phyloP scores from a whole-genome alignment of 1,140 invertebrate genomes.

The Penaeus chinensis region DNA sequence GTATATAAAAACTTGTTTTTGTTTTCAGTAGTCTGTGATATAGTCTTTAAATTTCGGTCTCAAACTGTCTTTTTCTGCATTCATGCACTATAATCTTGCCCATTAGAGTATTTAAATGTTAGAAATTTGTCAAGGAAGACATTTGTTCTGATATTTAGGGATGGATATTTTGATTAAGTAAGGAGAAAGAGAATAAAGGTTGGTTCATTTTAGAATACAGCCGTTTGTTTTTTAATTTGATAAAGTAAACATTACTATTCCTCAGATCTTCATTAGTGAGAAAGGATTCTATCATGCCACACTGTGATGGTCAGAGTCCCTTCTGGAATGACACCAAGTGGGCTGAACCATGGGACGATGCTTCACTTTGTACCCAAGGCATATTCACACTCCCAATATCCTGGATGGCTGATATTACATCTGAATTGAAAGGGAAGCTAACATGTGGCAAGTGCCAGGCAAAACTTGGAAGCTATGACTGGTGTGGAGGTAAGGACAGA shows the following conservation, averaged over 20 bases:
- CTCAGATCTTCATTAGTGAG: slow-evolving; percentile 38
- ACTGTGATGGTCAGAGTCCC: slow-evolving; percentile 38
- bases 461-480: slow-evolving; percentile 42
- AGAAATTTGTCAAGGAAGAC: no score
- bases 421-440: slow-evolving; percentile 36
- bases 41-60: background rate
- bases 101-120: no score
- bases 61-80: no score
- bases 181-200: background rate
- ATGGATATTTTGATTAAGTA: no score
- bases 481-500: slow-evolving; percentile 30
- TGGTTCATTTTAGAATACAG: background rate
- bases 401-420: slow-evolving; percentile 41
- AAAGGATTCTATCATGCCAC: slow-evolving; percentile 19
- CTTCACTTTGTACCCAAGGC: slow-evolving; percentile 25
- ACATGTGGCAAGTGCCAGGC: slow-evolving; percentile 42
- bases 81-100: no score
- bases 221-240: background rate
- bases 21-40: background rate
- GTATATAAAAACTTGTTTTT: background rate
- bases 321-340: slow-evolving; percentile 44
- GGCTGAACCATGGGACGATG: slow-evolving; percentile 6
- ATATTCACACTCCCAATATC: slow-evolving; percentile 44
- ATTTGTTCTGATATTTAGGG: no score
- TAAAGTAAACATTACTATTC: background rate